A percentile compares a stretch with the other conserved stretches of the same genome.
Evolutionary conservation across 2,888 invertebrate species (phyloP).

Genomic region (Sipha maydis): DNA sequence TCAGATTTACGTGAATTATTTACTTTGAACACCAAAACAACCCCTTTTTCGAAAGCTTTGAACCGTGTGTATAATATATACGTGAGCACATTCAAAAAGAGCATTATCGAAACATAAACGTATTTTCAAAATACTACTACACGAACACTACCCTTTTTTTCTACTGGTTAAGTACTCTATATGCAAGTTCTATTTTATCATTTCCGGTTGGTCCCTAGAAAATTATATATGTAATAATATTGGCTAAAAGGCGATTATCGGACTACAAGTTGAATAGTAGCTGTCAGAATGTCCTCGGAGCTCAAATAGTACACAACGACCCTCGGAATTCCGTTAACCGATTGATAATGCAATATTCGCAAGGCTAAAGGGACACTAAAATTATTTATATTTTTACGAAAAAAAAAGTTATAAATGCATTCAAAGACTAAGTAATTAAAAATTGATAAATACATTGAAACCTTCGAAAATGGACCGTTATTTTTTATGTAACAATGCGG

Average conservation of each 20-base stretch:
- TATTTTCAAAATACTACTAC: neutral
- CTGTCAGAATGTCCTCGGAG: neutral
- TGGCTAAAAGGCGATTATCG: conserved; percentile 29
- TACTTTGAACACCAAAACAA: neutral
- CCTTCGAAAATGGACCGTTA: too few relatives aligned
- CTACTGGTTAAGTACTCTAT: neutral
- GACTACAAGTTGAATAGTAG: conserved; percentile 3
- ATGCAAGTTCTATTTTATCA: neutral
- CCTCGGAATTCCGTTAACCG: neutral
- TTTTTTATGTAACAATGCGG: too few relatives aligned
- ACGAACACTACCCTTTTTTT: neutral
- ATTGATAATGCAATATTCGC: neutral
- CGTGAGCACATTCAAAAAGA: conserved; percentile 2
- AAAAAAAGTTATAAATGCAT: neutral
- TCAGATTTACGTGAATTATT: neutral
- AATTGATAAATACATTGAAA: too few relatives aligned
- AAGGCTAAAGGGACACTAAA: neutral
- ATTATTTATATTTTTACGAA: neutral
- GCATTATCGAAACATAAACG: conserved; percentile 31
- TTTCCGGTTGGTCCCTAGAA: conserved; percentile 31
- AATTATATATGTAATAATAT: conserved; percentile 34
- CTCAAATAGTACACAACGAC: neutral
- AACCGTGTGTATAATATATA: neutral
- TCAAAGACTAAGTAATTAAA: too few relatives aligned
- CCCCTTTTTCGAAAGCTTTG: neutral